Conservation (phyloP, 2,113 vertebrate species). For the Caloenas nicobarica region DNA sequence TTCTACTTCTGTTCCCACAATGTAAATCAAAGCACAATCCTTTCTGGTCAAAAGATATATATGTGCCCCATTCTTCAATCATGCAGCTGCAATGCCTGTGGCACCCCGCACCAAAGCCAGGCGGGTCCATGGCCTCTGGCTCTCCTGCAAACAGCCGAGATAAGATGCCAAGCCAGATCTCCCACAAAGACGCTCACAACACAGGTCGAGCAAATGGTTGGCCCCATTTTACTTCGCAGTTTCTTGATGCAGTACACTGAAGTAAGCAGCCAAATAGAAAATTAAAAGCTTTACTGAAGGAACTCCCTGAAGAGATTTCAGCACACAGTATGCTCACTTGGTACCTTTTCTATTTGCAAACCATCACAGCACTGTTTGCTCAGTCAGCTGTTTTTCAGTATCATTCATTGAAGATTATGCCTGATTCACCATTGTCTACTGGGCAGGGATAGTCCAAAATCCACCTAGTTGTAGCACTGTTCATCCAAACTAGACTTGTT, state of each 20-base stretch:
- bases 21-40: background rate
- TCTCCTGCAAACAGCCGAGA: background rate
- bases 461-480: background rate
- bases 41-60: background rate
- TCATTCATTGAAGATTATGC: background rate
- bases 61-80: rapidly evolving
- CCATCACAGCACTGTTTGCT: background rate
- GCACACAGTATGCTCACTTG: background rate
- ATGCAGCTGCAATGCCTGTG: background rate
- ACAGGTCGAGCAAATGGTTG: rapidly evolving
- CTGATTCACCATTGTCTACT: background rate
- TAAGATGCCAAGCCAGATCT: background rate
- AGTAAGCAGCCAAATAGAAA: background rate
- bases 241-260: background rate
- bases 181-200: background rate
- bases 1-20: background rate
- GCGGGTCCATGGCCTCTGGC: background rate
- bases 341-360: background rate
- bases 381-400: background rate
- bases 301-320: background rate
- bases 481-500: background rate
- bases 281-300: background rate
- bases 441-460: background rate
- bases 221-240: background rate
- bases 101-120: background rate